Conservation (phyloP, 2,797 vertebrate species). For the Pangasius mekongensis region DNA sequence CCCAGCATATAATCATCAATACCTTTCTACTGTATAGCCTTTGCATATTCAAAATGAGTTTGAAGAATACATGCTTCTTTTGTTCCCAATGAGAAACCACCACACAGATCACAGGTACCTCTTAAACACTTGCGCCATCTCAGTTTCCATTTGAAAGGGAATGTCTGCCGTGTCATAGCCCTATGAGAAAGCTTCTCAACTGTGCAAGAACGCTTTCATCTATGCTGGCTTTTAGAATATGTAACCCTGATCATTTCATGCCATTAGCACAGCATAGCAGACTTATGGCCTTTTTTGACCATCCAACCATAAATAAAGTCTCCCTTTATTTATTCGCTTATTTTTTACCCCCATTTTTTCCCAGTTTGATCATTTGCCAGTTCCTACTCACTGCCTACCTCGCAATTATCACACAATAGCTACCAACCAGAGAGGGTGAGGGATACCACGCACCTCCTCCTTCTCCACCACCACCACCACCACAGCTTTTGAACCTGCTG, state of each 20-base stretch:
- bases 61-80: not conserved
- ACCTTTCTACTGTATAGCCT: not conserved
- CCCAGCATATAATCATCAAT: not conserved
- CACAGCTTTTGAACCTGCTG: not conserved
- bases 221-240: not conserved
- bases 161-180: not conserved
- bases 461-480: not conserved
- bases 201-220: not conserved
- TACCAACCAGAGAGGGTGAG: not conserved
- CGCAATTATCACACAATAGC: not conserved
- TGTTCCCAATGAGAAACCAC: not conserved
- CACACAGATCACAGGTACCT: not conserved
- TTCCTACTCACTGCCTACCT: not conserved
- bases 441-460: not conserved
- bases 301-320: not conserved
- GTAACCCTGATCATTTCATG: not conserved
- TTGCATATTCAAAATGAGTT: not conserved
- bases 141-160: not conserved
- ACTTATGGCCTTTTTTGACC: too few species aligned
- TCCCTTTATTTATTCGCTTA: not conserved
- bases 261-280: not conserved
- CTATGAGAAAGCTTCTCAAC: not conserved
- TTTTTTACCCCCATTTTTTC: not conserved
- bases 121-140: not conserved
- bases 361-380: not conserved